Base-by-base conservation (phyloP, 2,888 invertebrate genomes). In the Temnothorax unifasciatus region DNA sequence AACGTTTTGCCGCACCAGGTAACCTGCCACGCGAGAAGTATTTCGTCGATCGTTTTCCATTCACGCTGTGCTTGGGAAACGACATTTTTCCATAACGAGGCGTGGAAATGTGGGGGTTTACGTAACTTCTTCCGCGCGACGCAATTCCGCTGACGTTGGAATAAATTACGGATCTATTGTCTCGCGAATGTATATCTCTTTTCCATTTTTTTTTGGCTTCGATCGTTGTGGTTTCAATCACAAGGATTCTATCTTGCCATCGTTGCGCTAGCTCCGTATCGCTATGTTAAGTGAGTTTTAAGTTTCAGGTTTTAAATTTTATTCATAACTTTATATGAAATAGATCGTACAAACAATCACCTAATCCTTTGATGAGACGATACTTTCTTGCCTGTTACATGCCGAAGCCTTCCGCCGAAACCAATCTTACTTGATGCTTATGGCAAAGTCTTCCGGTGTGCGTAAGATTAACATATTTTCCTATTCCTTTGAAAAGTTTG, bases 1-100 rank as follows among this genome's bases (percentile, higher is more conserved):
- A 41, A 18, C 63, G 38, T 71, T 84, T 86, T 88, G 81, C 63
- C 82, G 75, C 75, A n/a, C 41, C 41, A n/a, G n/a, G 2, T 76
- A 18, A 18, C 29, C 0, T n/a, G 77, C 64, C 52, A 41, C 8
- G 54, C 59, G 18, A 47, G 44, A 59, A 38, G 18, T 50, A 38
- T 77, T 57, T 41, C 21, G 18, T 13, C 29, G 63, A 47, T 59
- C 77, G 68, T 77, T 69, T 47, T 50, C 75, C 69, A 50, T 47
- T 44, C 69, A 64, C 41, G 25, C 8, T 41, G 38, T 41, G 38
- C 79, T 34, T 13, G 66, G 61, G 44, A 71, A 69, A 76, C 63
- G 38, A 38, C 25, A 29, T 11, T 83, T 83, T 86, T 89, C 57
- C 69, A 18, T 68, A 66, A 82, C 69, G 38, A 82, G 41, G 50